Evolutionary conservation across 64 coral and sea anemone genomes (phyloP), one percentile per base, ranked within the genome.

Genomic region (Catalaphyllia jardinei): DNA sequence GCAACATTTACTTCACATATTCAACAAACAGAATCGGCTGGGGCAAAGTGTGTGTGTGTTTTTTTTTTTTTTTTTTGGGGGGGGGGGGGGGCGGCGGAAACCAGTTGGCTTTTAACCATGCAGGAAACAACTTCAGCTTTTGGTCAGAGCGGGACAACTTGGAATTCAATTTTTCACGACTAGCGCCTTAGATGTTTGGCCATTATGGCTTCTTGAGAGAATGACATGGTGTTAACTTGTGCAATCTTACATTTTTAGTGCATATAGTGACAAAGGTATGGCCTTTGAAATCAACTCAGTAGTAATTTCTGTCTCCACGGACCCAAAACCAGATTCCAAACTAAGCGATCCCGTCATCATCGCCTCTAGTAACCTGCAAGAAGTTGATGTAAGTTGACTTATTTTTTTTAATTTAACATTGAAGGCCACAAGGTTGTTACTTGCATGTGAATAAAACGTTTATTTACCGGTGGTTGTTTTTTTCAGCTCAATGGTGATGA

Each of bases 281-380:
- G 83, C 72, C 4, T 92, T 92, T 77, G 90, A 92, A 65, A 76
- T 92, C 29, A 92, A 92, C 52, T 92, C 90, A 11, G 90, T 73
- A 13, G 90, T 92, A 17, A 22, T 92, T 31, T 75, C 90, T 0
- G 35, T 49, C 2, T 65, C 82, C 29, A 78, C 60, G 25, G 74
- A 92, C 3, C 90, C 90, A 31, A 86, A 78, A 79, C 83, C 80
- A 11, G 27, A 25, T 20, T 24, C 4, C 12, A 86, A 86, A 30
- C n/a, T 92, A 9, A 72, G 29, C 6, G 72, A 67, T 11, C 90
- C 90, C 31, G 74, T 92, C 24, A 87, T 87, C 4, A 92, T 92
- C 27, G 90, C 90, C 38, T 87, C 90, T 8, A 86, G 42, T 24
- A 92, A 92, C 31, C 18, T 92, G 60, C 33, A 87, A 4, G 73